Evolutionary conservation across 2,113 vertebrate genomes (phyloP).

Genomic region (Xenopus laevis): DNA sequence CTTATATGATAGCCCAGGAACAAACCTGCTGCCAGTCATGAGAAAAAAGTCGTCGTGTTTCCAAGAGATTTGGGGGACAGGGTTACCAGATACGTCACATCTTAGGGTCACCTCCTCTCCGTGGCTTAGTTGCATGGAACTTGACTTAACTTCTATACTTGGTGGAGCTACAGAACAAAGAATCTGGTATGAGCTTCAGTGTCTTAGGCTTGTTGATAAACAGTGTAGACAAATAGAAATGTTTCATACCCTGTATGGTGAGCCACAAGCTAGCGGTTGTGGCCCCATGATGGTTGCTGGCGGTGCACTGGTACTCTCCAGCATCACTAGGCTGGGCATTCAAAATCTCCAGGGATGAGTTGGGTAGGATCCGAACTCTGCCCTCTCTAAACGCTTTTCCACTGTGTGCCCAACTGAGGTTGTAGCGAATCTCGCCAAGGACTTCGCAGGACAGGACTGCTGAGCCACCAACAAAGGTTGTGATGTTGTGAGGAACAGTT

Average conservation of each 20-base stretch:
- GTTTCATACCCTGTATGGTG: constrained; percentile 69
- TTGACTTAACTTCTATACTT: constrained; percentile 67
- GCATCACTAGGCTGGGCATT: constrained; percentile 57
- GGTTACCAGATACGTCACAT: constrained; percentile 76
- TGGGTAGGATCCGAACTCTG: constrained; percentile 61
- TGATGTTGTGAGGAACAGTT: constrained; percentile 68
- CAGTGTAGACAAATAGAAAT: too few relatives aligned
- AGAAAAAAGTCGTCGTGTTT: constrained; percentile 70
- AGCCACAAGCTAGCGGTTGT: constrained; percentile 72
- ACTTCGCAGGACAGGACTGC: constrained; percentile 75
- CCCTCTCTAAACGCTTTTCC: constrained; percentile 54
- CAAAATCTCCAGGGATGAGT: constrained; percentile 72
- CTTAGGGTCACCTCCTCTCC: constrained; percentile 73
- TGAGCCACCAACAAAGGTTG: constrained; percentile 63
- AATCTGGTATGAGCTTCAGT: too few relatives aligned
- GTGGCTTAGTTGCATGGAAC: constrained; percentile 65
- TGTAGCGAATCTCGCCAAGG: constrained; percentile 69
- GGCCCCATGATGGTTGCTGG: constrained; percentile 64
- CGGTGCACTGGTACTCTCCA: constrained; percentile 76
- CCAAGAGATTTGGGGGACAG: constrained; percentile 71
- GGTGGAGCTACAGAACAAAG: constrained; percentile 67
- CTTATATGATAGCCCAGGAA: too few relatives aligned
- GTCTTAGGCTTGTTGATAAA: too few relatives aligned
- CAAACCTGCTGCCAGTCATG: constrained; percentile 56
- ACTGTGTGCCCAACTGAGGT: constrained; percentile 78